Conservation (phyloP, 2,113 vertebrate genomes). For the Corythaeola cristata region DNA sequence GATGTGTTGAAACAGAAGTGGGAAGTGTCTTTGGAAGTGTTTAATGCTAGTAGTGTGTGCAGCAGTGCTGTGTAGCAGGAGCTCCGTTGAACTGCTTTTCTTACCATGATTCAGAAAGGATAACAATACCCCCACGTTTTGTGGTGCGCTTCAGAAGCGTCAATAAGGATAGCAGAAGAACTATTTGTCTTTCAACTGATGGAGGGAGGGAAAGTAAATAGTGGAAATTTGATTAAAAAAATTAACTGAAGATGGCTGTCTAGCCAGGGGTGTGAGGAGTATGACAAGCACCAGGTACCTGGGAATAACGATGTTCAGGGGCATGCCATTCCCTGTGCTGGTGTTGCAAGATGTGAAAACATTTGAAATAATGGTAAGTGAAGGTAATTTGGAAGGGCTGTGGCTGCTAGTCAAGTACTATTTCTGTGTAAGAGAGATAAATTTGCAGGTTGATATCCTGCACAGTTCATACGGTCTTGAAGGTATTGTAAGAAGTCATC, state of each 20-base stretch:
- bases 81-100: neutral
- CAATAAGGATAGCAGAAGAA: neutral
- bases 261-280: neutral
- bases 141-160: fast-evolving
- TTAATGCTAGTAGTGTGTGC: neutral
- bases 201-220: neutral
- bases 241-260: neutral
- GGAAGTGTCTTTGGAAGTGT: neutral
- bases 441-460: constrained; percentile 19
- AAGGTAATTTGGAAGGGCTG: constrained; percentile 13
- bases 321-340: neutral
- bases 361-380: constrained; percentile 15
- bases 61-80: neutral
- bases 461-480: neutral
- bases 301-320: neutral
- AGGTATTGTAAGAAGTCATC: constrained; percentile 30
- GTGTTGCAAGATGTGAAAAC: neutral
- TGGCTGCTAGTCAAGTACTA: constrained; percentile 17
- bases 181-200: neutral
- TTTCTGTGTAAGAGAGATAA: constrained; percentile 4
- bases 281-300: neutral
- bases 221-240: neutral
- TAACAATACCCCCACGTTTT: neutral
- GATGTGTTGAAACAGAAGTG: neutral
- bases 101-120: neutral